Base-by-base conservation (phyloP, 2,888 invertebrate genomes). In the Himalopsyche japonica region DNA sequence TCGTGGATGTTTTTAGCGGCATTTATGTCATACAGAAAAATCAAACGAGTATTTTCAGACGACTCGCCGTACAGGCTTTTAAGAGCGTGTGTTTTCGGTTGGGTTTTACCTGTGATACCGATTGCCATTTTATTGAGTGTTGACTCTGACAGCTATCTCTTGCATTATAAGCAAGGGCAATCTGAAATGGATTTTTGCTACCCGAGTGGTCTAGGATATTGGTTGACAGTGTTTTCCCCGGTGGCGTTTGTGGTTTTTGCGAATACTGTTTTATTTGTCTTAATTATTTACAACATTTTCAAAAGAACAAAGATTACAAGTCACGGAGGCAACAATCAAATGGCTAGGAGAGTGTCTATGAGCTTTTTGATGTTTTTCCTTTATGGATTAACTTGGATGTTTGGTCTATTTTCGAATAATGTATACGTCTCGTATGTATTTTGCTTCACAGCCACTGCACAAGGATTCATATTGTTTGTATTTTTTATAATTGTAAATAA, bases 1-100 rank as follows among this genome's bases (percentile, higher is more conserved):
- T 93, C 93, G 87, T 95, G 95, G 95, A 95, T 95, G 95, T 89
- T 95, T 76, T 93, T 95, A 15, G 95, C 95, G 80, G 95, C 95
- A 1, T 91, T 94, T 0, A 88, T 95, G 43, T 95, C 95, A 81
- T 95, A 95, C 88, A 91, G 94, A 77, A 91, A 94, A 80, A 92
- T 95, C 87, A 95, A 95, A 30, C 91, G 93, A 88, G 94, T 95
- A 1, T 92, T 95, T 80, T 93, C 93, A 0, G 91, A 93, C 20
- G 92, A 92, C 77, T 92, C 93, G 15, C 93, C 94, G 0, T 92
- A 93, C 84, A 93, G 95, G 88, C 90, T 95, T 79, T 88, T 94
- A 82, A 93, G 95, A 88, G 93, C 94, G 0, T 91, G 93, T 3
- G 89, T 94, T 0, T 93, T 95, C 87, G 93, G 94, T 7, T 95